These are phyloP conservation scores for Glossosoma conforme DNA, from an alignment of 1,140 invertebrate species.

Conservation along the genomic window DNA sequence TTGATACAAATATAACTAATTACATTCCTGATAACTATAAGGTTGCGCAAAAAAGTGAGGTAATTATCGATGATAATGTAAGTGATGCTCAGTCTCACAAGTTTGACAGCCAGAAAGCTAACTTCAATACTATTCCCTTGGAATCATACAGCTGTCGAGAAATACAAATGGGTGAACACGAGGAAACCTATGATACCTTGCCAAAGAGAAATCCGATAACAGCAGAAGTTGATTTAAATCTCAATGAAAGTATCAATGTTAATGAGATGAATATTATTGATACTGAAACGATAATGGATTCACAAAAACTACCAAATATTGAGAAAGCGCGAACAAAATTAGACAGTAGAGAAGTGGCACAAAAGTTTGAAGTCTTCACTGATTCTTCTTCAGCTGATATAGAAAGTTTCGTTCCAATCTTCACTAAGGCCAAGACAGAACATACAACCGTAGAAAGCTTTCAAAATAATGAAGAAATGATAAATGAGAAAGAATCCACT, in stretches of 20 bases:
- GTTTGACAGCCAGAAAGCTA: conserved; percentile 6
- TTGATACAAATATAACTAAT: conserved; percentile 11
- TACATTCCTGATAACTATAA: conserved; percentile 20
- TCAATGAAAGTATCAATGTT: conserved; percentile 24
- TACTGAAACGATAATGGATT: conserved; percentile 7
- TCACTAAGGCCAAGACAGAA: conserved; percentile 35
- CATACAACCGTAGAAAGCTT: conserved; percentile 37
- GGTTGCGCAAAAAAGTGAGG: conserved; percentile 35
- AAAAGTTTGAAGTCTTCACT: conserved; percentile 38
- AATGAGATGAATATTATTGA: conserved; percentile 19
- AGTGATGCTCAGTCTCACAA: conserved; percentile 18
- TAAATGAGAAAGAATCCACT: conserved; percentile 37
- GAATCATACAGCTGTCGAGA: conserved; percentile 21
- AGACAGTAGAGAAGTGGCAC: conserved; percentile 35
- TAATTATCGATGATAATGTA: conserved; percentile 29
- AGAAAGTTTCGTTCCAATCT: conserved; percentile 22
- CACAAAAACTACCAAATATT: conserved; percentile 8
- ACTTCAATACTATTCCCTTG: conserved; percentile 17
- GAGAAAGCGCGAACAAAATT: conserved; percentile 20
- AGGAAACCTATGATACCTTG: conserved; percentile 9
- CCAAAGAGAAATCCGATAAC: conserved; percentile 2
- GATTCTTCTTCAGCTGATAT: conserved; percentile 35
- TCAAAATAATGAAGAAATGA: conserved; percentile 33
- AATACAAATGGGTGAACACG: conserved; percentile 21
- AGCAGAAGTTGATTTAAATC: conserved; percentile 15